A percentile compares a stretch with the other conserved stretches of the same genome.
Evolutionary conservation across 2,113 vertebrate genomes (phyloP).

Genomic region (Larimichthys polyactis): DNA sequence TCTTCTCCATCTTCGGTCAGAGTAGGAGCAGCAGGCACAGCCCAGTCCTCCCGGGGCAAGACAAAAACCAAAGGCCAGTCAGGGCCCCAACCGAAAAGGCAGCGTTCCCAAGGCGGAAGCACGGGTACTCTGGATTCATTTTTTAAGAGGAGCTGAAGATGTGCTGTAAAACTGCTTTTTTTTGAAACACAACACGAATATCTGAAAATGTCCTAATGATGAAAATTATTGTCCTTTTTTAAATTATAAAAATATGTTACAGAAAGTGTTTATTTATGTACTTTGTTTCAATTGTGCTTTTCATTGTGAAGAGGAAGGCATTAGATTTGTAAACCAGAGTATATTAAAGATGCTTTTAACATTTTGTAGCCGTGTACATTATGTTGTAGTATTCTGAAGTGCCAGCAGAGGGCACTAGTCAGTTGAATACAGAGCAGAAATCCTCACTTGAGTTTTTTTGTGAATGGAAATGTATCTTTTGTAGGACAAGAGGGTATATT

Average conservation of each 20-base stretch:
- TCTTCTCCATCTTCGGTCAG: slow-evolving; percentile 37
- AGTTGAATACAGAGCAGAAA: neutral
- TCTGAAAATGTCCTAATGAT: neutral
- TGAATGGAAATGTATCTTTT: neutral
- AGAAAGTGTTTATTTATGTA: neutral
- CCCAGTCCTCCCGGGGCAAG: slow-evolving; percentile 78
- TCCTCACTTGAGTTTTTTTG: neutral
- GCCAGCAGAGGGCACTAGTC: slow-evolving; percentile 49
- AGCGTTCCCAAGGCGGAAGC: slow-evolving; percentile 75
- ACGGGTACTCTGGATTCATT: slow-evolving; percentile 89
- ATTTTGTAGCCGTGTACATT: neutral
- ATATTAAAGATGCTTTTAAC: slow-evolving; percentile 16
- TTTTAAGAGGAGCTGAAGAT: slow-evolving; percentile 86
- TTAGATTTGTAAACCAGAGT: neutral
- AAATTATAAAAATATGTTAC: neutral
- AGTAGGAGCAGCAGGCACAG: slow-evolving; percentile 25
- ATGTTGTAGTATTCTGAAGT: slow-evolving; percentile 10
- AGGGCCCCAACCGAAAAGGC: slow-evolving; percentile 84
- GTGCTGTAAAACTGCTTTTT: neutral
- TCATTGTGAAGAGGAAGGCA: neutral
- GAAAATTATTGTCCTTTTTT: neutral
- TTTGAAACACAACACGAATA: neutral
- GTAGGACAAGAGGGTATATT: neutral
- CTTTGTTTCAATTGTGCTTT: neutral
- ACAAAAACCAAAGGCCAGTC: slow-evolving; percentile 81